These are phyloP conservation scores for Rhinophrynus dorsalis DNA, from an alignment of 2,797 vertebrate genomes.

Conservation along the genomic window DNA sequence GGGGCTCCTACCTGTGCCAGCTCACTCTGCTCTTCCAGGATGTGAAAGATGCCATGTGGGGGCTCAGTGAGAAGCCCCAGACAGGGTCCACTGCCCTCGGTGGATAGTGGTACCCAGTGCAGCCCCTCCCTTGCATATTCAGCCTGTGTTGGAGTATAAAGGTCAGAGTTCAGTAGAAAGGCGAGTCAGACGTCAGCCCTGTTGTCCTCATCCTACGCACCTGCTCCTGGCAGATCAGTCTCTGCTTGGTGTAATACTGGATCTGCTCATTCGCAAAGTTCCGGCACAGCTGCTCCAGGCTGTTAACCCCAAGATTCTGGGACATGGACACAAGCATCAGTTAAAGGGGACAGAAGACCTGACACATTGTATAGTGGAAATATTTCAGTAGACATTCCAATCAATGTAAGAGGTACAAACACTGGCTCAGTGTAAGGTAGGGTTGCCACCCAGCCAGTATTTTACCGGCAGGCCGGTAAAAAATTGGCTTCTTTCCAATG, in stretches of 20 bases:
- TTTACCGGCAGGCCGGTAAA: too few relatives aligned
- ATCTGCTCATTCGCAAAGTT: slow-evolving; percentile 90
- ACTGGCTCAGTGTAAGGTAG: too few relatives aligned
- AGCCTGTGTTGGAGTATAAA: slow-evolving; percentile 66
- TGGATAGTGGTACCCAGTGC: slow-evolving; percentile 74
- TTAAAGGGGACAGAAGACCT: background rate
- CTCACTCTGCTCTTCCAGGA: slow-evolving; percentile 86
- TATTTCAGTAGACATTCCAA: too few relatives aligned
- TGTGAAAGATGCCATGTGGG: slow-evolving; percentile 82
- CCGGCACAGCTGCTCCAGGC: slow-evolving; percentile 91
- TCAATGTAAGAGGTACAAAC: too few relatives aligned
- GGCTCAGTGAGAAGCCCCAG: slow-evolving; percentile 80
- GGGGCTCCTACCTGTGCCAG: slow-evolving; percentile 76
- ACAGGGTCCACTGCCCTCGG: slow-evolving; percentile 70
- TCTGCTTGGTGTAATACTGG: slow-evolving; percentile 77
- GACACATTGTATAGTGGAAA: too few relatives aligned
- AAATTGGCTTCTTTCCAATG: too few relatives aligned
- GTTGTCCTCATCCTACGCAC: slow-evolving; percentile 56
- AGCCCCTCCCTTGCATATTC: slow-evolving; percentile 81
- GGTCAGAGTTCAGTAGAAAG: slow-evolving; percentile 16
- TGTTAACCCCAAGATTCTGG: slow-evolving; percentile 87
- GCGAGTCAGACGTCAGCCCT: background rate
- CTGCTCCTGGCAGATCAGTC: slow-evolving; percentile 84
- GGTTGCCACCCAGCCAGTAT: too few relatives aligned
- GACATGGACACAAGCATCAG: background rate